These are phyloP conservation scores for Merodon equestris DNA, from an alignment of 2,888 invertebrate genomes.

Conservation along the genomic window DNA sequence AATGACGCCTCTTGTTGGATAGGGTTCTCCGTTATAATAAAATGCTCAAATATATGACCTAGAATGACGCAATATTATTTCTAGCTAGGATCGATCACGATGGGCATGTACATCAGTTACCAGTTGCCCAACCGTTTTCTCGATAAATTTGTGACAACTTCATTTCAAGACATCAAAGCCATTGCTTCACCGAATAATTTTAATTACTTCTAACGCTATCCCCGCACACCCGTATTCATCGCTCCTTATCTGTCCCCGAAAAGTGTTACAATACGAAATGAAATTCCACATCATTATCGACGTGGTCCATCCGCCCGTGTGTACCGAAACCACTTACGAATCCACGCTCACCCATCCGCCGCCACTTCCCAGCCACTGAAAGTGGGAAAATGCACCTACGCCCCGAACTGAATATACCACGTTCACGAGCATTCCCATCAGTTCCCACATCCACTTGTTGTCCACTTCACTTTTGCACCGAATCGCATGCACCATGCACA, in stretches of 20 bases:
- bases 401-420: conserved; percentile 38
- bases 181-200: too few species aligned
- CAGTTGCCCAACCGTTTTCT: too few species aligned
- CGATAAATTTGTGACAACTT: too few species aligned
- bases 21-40: too few species aligned
- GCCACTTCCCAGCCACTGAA: conserved; percentile 22
- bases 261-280: conserved; percentile 65
- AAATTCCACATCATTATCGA: conserved; percentile 67
- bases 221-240: too few species aligned
- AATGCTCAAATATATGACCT: too few species aligned
- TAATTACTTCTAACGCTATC: too few species aligned
- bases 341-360: conserved; percentile 32
- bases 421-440: conserved; percentile 9
- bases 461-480: conserved; percentile 37
- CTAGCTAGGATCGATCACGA: too few species aligned
- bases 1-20: too few species aligned
- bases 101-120: too few species aligned
- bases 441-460: conserved; percentile 67
- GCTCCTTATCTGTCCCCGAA: conserved; percentile 61
- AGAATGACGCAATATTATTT: too few species aligned
- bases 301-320: conserved; percentile 27
- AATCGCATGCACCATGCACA: conserved; percentile 12
- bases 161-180: too few species aligned
- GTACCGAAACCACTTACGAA: conserved; percentile 53
- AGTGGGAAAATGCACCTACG: conserved; percentile 68